Base-by-base conservation (phyloP, 2,797 vertebrate species). In the Serranus cabrilla region DNA sequence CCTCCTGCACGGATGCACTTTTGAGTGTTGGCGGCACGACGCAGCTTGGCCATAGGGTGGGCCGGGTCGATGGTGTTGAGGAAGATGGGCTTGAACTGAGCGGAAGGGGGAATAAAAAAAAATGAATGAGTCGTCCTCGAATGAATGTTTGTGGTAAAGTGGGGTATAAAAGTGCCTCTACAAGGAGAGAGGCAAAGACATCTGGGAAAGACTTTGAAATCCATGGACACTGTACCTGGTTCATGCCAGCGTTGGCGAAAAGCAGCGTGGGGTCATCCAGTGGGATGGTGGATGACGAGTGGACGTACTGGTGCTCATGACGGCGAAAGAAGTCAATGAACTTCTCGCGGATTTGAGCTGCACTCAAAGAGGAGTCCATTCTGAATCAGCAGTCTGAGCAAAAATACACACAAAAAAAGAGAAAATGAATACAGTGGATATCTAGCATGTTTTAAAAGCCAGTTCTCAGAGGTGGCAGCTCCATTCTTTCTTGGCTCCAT, bases 241-340 rank as follows among this genome's bases (percentile, higher is more conserved):
- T 99, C 98, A 99, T 99, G 85, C 98, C 98, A 0, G 98, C 98
- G 1, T 99, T 99, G 87, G 98, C 97, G 43, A 99, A 99, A 12
- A 99, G 98, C 87, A 99, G 93, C 0, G 98, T 99, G 84, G 98
- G 98, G 78, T 99, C 98, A 8, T 99, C 98, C 92, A 99, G 74
- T 0, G 98, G 98, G 77, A 99, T 90, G 45, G 96, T 96, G 67
- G 98, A 84, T 0, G 98, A 99, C 0, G 98, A 99, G 84, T 99
- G 98, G 74, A 99, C 96, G 2, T 99, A 99, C 23, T 96, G 93
- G 72, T 99, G 98, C 56, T 95, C 91, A 74, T 97, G 89, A 34
- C 82, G 87, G 57, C 92, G 94, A 89, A 99, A 99, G 95, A 97
- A 99, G 92, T 97, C 93, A 2, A 99, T 97, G 86, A 99, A 99